Conservation (phyloP, 2,113 vertebrate genomes). For the Dasyurus viverrinus region DNA sequence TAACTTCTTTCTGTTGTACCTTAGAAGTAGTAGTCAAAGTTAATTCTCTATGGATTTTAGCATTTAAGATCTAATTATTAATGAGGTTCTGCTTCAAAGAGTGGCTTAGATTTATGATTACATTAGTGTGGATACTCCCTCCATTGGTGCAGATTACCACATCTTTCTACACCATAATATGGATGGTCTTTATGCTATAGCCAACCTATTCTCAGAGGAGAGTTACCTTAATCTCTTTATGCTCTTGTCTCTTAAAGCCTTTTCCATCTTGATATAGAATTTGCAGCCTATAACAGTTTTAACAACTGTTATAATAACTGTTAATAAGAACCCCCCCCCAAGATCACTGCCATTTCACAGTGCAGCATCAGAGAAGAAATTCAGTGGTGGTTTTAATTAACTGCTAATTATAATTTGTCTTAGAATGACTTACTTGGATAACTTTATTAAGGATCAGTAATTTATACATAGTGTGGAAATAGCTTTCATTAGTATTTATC, state of each 20-base stretch:
- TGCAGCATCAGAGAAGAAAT: background rate
- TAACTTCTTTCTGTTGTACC: slow-evolving; percentile 35
- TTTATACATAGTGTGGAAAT: slow-evolving; percentile 27
- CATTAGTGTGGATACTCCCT: background rate
- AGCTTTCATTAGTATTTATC: slow-evolving; percentile 15
- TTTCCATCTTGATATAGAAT: background rate
- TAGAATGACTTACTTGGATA: slow-evolving; percentile 18
- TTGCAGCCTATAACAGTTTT: background rate
- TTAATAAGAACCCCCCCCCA: background rate
- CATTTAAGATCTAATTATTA: slow-evolving; percentile 41
- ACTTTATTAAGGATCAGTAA: slow-evolving; percentile 16
- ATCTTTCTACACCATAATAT: background rate
- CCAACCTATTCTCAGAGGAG: background rate
- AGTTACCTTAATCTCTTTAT: background rate
- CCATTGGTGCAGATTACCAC: background rate
- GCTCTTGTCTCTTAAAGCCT: background rate
- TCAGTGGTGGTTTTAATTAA: slow-evolving; percentile 21
- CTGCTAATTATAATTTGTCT: slow-evolving; percentile 26
- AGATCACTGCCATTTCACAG: background rate
- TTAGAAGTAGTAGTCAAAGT: slow-evolving; percentile 25
- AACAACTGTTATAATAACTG: too few relatives aligned
- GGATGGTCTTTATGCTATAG: too few relatives aligned
- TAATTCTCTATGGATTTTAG: background rate
- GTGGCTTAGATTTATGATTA: background rate
- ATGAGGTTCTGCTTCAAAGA: slow-evolving; percentile 37